A percentile compares a stretch with the other conserved stretches of the same genome.
Evolutionary conservation across 2,888 invertebrate species (phyloP).

Genomic region (Brachyptera risi): DNA sequence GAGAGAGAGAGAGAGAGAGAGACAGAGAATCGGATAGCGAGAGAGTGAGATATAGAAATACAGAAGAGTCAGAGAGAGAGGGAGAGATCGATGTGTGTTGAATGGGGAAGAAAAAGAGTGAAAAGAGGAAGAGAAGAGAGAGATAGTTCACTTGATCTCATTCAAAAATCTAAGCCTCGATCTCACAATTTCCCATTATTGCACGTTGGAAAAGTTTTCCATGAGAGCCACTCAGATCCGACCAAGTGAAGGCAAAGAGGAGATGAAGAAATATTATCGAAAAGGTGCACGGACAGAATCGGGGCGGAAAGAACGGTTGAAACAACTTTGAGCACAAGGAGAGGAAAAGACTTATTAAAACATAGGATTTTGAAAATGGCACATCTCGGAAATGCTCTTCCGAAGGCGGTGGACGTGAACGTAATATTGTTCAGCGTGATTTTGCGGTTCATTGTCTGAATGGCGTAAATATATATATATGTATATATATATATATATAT

Average conservation of each 20-base stretch:
- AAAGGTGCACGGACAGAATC: slow-evolving; percentile 20
- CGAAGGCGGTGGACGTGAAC: background rate
- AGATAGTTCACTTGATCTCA: slow-evolving; percentile 9
- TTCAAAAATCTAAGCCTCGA: slow-evolving; percentile 22
- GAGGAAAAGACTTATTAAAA: slow-evolving; percentile 19
- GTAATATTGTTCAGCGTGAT: slow-evolving; percentile 6
- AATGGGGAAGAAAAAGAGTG: no score
- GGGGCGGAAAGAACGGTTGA: slow-evolving; percentile 13
- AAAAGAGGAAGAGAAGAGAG: no score
- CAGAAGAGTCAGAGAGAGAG: background rate
- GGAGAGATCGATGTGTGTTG: no score
- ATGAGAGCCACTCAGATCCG: slow-evolving; percentile 14
- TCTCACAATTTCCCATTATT: slow-evolving; percentile 20
- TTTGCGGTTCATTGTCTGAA: no score
- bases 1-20: background rate
- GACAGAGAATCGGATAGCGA: background rate
- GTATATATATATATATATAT: no score
- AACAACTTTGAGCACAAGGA: slow-evolving; percentile 8
- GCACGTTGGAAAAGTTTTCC: slow-evolving; percentile 17
- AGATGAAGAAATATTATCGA: slow-evolving; percentile 22
- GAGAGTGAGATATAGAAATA: background rate
- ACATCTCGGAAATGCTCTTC: slow-evolving; percentile 4
- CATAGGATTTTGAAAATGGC: slow-evolving; percentile 13
- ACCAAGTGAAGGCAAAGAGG: background rate
- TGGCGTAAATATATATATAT: no score